Percentiles rank a stretch among this genome's conserved stretches.
Evolutionary conservation across 2,797 vertebrate genomes (phyloP).

Genomic region (Hozukius guyotensis): DNA sequence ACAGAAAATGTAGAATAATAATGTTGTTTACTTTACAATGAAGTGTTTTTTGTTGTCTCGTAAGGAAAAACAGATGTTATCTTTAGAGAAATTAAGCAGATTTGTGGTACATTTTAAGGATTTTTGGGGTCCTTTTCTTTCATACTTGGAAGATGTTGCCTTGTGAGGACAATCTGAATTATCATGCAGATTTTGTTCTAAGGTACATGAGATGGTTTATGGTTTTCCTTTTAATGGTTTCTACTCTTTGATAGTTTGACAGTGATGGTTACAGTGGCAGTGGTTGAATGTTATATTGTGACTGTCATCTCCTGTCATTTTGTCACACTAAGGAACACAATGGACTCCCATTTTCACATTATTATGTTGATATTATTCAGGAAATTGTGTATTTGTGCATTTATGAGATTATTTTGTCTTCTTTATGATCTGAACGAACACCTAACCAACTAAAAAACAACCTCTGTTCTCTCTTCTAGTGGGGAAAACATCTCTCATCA

Average conservation of each 20-base stretch:
- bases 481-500: constrained; percentile 87
- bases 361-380: not conserved
- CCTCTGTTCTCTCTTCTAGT: constrained; percentile 74
- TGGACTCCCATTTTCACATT: not conserved
- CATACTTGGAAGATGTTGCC: not conserved
- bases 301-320: not conserved
- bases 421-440: not conserved
- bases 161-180: not conserved
- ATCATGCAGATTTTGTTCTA: not conserved
- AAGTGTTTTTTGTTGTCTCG: not conserved
- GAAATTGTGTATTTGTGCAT: not conserved
- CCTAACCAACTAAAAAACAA: not conserved
- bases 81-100: not conserved
- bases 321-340: not conserved
- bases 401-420: not conserved
- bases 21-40: not conserved
- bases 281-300: not conserved
- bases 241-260: not conserved
- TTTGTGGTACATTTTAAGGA: not conserved
- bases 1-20: not conserved
- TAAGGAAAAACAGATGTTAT: not conserved
- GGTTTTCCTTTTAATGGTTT: not conserved
- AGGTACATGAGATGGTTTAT: not conserved
- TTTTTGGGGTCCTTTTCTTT: not conserved
- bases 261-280: not conserved